Evolutionary conservation across 2,797 vertebrate genomes (phyloP).

Genomic region (Carcharodon carcharias): DNA sequence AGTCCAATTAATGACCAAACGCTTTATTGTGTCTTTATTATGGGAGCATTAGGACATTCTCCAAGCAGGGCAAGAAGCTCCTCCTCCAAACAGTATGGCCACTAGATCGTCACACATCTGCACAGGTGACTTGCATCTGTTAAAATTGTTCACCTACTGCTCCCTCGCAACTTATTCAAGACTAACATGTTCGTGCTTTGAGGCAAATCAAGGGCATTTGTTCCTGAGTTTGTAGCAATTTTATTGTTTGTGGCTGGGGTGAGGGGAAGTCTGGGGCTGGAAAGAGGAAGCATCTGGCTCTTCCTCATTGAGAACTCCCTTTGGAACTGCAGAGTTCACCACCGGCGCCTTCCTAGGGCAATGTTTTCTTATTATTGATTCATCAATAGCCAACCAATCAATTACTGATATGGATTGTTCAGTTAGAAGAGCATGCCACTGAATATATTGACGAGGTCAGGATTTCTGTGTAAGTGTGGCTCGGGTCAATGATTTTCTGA

Average conservation of each 20-base stretch:
- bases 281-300: background rate
- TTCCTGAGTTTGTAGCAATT: background rate
- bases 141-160: background rate
- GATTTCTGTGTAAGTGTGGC: background rate
- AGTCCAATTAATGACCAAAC: background rate
- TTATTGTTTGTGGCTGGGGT: background rate
- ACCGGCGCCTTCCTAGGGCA: background rate
- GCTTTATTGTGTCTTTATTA: background rate
- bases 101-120: background rate
- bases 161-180: background rate
- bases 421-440: constrained; percentile 1
- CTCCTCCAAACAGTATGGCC: background rate
- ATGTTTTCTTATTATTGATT: constrained; percentile 24
- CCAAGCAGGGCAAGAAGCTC: background rate
- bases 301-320: constrained; percentile 5
- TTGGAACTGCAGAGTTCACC: background rate
- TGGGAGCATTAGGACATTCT: background rate
- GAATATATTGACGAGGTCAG: constrained; percentile 34
- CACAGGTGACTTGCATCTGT: background rate
- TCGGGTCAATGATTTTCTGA: constrained; percentile 23
- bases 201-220: constrained; percentile 20
- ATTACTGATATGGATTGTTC: constrained; percentile 34
- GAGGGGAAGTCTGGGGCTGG: background rate
- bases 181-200: background rate
- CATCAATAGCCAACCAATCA: constrained; percentile 29